phyloP scores from a whole-genome alignment of 2,113 vertebrate species.

The Paramormyrops kingsleyae region DNA sequence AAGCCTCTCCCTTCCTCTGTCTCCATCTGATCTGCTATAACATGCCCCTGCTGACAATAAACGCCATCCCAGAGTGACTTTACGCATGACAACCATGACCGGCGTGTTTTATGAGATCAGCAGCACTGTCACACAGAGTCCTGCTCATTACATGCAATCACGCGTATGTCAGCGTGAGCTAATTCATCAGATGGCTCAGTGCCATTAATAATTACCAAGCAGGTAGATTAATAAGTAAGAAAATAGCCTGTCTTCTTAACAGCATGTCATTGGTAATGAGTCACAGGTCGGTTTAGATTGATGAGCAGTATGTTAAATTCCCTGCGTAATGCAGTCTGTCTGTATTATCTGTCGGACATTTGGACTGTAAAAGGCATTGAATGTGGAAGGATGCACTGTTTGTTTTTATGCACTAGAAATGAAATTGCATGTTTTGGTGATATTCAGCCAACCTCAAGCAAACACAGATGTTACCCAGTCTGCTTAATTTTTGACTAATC shows the following conservation, averaged over 20 bases:
- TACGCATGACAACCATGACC: neutral
- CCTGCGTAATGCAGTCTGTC: neutral
- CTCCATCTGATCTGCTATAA: neutral
- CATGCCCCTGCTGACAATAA: neutral
- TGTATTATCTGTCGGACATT: neutral
- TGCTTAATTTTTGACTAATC: neutral
- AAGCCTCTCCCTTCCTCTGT: neutral
- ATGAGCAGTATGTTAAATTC: neutral
- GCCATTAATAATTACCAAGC: conserved; percentile 2
- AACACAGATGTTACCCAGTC: neutral
- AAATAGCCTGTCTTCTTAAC: conserved; percentile 1
- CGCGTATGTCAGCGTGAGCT: neutral
- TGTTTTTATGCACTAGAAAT: neutral
- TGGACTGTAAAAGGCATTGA: neutral
- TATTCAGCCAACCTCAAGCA: neutral
- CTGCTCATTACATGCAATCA: neutral
- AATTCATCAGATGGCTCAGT: neutral
- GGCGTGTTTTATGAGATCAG: neutral
- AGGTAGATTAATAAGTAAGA: conserved; percentile 2
- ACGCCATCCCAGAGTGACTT: neutral
- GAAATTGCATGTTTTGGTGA: neutral
- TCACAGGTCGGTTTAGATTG: neutral
- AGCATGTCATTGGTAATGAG: neutral
- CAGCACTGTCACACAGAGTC: neutral
- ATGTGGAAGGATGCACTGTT: neutral